Evolutionary conservation across 2,888 invertebrate genomes (phyloP).

Genomic region (Pimpla rufipes): DNA sequence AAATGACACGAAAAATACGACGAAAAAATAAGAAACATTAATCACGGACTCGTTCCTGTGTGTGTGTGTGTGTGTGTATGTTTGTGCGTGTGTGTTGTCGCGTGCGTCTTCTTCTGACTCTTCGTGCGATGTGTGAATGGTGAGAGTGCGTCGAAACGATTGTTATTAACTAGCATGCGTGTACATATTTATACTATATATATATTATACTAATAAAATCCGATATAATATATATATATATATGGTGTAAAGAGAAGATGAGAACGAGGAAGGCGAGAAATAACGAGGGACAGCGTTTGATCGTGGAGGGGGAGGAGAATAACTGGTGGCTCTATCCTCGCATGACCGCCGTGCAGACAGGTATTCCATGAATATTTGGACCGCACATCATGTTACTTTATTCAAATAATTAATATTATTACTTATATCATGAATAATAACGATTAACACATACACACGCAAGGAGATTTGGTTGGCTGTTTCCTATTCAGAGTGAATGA

Average conservation of each 20-base stretch:
- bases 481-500: slow-evolving; percentile 79
- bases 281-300: slow-evolving; percentile 65
- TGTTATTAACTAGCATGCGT: slow-evolving; percentile 83
- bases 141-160: slow-evolving; percentile 77
- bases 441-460: slow-evolving; percentile 79
- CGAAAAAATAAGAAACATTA: slow-evolving; percentile 71
- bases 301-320: slow-evolving; percentile 60
- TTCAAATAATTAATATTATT: slow-evolving; percentile 84
- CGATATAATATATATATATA: slow-evolving; percentile 78
- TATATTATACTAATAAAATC: slow-evolving; percentile 79
- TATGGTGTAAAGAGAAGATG: slow-evolving; percentile 78
- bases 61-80: slow-evolving; percentile 53
- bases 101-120: slow-evolving; percentile 67
- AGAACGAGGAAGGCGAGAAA: slow-evolving; percentile 76
- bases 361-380: slow-evolving; percentile 85
- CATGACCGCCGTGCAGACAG: slow-evolving; percentile 73
- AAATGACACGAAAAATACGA: slow-evolving; percentile 41
- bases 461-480: slow-evolving; percentile 83
- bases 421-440: slow-evolving; percentile 84
- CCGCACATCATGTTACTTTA: slow-evolving; percentile 83
- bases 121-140: slow-evolving; percentile 62
- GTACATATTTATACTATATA: slow-evolving; percentile 84
- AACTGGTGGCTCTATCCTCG: slow-evolving; percentile 72
- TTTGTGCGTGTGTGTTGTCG: slow-evolving; percentile 31
- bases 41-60: slow-evolving; percentile 69